These are phyloP conservation scores for Trachops cirrhosus DNA, from an alignment of 2,797 vertebrate species.

Conservation along the genomic window DNA sequence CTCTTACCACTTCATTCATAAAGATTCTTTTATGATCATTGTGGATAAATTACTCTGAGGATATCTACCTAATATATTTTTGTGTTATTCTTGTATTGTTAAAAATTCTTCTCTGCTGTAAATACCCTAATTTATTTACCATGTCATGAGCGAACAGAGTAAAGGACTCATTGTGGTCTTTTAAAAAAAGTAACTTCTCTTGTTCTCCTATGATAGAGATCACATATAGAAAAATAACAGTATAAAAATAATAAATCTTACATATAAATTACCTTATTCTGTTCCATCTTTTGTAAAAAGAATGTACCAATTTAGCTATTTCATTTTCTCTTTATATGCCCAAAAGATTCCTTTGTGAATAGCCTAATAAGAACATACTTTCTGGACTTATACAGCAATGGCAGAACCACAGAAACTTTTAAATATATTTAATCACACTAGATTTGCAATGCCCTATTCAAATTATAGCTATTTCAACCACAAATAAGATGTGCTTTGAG, in stretches of 20 bases:
- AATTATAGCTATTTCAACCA: constrained; percentile 11
- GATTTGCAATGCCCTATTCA: constrained; percentile 35
- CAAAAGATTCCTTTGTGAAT: constrained; percentile 31
- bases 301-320: constrained; percentile 21
- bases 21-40: neutral
- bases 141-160: neutral
- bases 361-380: neutral
- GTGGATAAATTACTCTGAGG: neutral
- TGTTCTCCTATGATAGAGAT: neutral
- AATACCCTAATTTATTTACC: neutral
- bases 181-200: neutral
- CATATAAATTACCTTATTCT: constrained; percentile 23
- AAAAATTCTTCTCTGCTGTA: neutral
- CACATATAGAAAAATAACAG: neutral
- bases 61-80: neutral
- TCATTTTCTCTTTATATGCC: constrained; percentile 20
- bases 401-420: constrained; percentile 34
- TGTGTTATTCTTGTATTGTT: neutral
- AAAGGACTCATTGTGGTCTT: neutral
- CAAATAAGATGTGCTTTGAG: constrained; percentile 56
- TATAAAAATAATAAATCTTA: constrained; percentile 39
- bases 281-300: constrained; percentile 8
- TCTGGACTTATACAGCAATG: constrained; percentile 10
- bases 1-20: neutral
- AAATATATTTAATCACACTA: constrained; percentile 41